Base-by-base conservation (phyloP, 1,140 invertebrate genomes). In the Bombus pascuorum region DNA sequence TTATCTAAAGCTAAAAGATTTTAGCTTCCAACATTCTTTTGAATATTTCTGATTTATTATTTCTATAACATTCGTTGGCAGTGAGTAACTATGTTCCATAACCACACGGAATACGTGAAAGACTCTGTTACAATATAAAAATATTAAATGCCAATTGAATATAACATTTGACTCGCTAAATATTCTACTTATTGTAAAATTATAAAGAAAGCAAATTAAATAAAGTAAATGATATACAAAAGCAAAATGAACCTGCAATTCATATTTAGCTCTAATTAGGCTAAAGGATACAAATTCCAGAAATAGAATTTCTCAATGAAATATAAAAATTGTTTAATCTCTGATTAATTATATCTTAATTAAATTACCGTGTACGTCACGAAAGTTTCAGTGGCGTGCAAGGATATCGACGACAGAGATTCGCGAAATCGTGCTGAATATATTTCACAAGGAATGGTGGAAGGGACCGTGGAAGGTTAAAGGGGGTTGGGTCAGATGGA, bases 401-500 rank as follows among this genome's bases (percentile, higher is more conserved):
- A 87, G 75, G 59, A 4, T 76, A 88, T 88, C 34, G 70, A 53
- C 32, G 57, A 47, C 78, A 81, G 72, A 66, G 66, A 72, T 88
- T 53, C 75, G 66, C 44, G 57, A 86, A 79, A 84, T 89, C 87
- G 81, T 81, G 74, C 57, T 59, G 84, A 89, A 83, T 86, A 62
- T 62, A 71, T 68, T 70, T 39, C 65, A 34, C 32, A 32, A 44
- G 34, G 57, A 37, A 37, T 75, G 59, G 70, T 47, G 18, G 37
- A 62, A 53, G 42, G n/a, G 15, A 34, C 34, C 39, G 82, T 32
- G 85, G 47, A 85, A 89, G 85, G 78, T 87, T 87, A 84, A 86
- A 82, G 81, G 81, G 83, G 84, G 87, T 86, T 83, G 89, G 86
- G 86, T 87, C 77, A 83, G 59, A 79, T 71, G 85, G 81, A 88